phyloP scores from a whole-genome alignment of 2,888 invertebrate genomes.

The Vanessa cardui region DNA sequence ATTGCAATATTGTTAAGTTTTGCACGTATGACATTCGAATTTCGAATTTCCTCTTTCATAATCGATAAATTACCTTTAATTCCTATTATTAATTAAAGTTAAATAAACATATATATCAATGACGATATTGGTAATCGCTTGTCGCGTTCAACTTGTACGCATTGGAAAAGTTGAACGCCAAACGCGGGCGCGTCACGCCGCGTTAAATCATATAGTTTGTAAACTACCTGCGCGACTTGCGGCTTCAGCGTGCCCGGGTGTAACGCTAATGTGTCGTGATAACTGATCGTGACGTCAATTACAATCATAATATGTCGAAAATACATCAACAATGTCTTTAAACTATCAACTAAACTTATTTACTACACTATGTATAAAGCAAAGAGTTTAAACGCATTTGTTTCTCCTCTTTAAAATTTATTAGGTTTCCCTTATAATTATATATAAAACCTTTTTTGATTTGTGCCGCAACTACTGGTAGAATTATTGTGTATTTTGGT shows the following conservation, averaged over 20 bases:
- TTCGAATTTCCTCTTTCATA: too few species aligned
- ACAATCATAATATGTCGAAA: background rate
- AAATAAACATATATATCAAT: background rate
- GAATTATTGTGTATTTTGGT: too few species aligned
- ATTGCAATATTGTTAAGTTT: too few species aligned
- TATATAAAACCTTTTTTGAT: background rate
- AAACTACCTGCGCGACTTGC: slow-evolving; percentile 52
- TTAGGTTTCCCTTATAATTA: background rate
- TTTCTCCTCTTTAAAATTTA: background rate
- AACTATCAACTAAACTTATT: too few species aligned
- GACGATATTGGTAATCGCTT: background rate
- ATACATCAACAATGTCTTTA: background rate
- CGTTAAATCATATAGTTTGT: slow-evolving; percentile 60
- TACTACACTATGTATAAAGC: too few species aligned
- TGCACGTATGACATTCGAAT: too few species aligned
- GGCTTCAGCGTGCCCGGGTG: slow-evolving; percentile 38
- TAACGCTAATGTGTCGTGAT: slow-evolving; percentile 21
- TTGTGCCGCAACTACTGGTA: too few species aligned
- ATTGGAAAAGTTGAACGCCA: slow-evolving; percentile 51
- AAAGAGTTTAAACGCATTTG: too few species aligned
- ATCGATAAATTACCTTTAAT: too few species aligned
- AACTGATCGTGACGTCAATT: slow-evolving; percentile 26
- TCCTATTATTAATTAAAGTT: too few species aligned
- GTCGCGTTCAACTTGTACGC: slow-evolving; percentile 18
- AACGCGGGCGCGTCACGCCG: slow-evolving; percentile 58